Evolutionary conservation across 2,113 vertebrate species (phyloP).

Genomic region (Chunga burmeisteri): DNA sequence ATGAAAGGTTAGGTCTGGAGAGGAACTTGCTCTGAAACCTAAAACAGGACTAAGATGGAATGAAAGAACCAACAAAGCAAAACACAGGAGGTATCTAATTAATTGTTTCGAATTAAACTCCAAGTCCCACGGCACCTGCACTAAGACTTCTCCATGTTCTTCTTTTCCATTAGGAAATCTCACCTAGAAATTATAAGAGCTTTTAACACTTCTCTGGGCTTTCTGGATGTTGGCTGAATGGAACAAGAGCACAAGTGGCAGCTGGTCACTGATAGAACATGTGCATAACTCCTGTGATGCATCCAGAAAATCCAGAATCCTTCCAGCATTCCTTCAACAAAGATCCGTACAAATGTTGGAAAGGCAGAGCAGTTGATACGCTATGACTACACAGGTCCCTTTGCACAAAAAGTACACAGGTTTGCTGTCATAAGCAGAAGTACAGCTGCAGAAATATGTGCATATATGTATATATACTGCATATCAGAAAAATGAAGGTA

Average conservation of each 20-base stretch:
- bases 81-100: not conserved
- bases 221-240: not conserved
- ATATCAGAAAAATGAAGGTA: not conserved
- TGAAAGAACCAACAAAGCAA: not conserved
- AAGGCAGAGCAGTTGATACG: not conserved
- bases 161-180: not conserved
- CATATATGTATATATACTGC: not conserved
- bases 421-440: not conserved
- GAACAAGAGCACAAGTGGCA: not conserved
- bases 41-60: not conserved
- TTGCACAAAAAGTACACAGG: not conserved
- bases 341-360: not conserved
- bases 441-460: not conserved
- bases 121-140: not conserved
- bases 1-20: not conserved
- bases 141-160: not conserved
- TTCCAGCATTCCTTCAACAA: not conserved
- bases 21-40: not conserved
- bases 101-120: not conserved
- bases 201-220: not conserved
- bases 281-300: not conserved
- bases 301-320: not conserved
- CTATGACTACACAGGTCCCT: not conserved
- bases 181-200: not conserved
- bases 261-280: not conserved